Conservation (phyloP, 37 sponge, comb jelly and placozoan genomes). For the Chondrosia reniformis region DNA sequence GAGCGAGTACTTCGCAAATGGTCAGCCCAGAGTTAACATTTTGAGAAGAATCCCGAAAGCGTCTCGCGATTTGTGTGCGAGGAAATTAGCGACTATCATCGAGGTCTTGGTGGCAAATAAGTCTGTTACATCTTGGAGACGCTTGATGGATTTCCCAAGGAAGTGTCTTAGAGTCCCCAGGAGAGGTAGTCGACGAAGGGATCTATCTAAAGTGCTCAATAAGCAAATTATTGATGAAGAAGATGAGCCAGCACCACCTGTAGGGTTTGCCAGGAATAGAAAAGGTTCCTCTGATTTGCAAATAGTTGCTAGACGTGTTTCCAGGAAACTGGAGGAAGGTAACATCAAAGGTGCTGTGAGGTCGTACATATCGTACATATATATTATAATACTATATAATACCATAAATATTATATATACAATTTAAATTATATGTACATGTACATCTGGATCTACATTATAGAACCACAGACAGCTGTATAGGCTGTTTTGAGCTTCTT, state of each 20-base stretch:
- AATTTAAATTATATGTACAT: too few relatives aligned
- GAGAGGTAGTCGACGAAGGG: neutral
- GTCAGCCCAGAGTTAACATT: neutral
- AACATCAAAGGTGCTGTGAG: neutral
- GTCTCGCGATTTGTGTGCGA: neutral
- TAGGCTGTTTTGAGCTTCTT: too few relatives aligned
- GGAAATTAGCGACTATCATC: conserved; percentile 7
- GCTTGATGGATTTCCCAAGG: neutral
- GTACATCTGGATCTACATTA: too few relatives aligned
- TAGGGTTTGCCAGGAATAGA: too few relatives aligned
- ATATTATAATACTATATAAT: too few relatives aligned
- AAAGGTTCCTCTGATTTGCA: neutral
- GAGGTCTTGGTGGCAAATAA: neutral
- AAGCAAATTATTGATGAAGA: neutral
- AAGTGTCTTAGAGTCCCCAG: neutral
- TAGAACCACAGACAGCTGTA: too few relatives aligned
- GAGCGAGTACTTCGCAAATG: neutral
- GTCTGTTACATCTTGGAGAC: neutral
- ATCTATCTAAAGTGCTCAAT: neutral
- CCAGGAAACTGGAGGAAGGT: conserved; percentile 12
- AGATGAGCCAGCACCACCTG: neutral
- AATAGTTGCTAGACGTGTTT: neutral
- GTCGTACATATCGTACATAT: too few relatives aligned
- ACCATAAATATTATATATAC: too few relatives aligned
- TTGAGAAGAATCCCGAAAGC: neutral